Evolutionary conservation across 1,140 invertebrate genomes (phyloP), one percentile per base, ranked within the genome.

Genomic region (Bicyclus anynana): DNA sequence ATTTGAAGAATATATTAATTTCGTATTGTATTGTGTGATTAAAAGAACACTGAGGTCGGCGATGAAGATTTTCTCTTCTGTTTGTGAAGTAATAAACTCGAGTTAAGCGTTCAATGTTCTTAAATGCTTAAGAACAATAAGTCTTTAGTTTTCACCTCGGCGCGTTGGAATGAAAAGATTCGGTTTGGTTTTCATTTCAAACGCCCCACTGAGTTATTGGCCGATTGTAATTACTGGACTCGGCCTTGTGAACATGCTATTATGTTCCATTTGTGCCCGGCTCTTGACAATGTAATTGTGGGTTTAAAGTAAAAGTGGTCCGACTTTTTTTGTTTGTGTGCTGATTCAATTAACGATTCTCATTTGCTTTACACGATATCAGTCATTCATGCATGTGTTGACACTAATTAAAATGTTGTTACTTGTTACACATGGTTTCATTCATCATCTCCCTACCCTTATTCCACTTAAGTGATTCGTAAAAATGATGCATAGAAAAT

Each of bases 221-320:
- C 67, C 67, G 68, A 72, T 72, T 67, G 65, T 81, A 80, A 83
- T 82, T 80, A 73, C 72, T 72, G 62, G 63, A 68, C 67, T 65
- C 55, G 59, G 58, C 66, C 72, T 77, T 72, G 69, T 69, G 70
- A 81, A 69, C 63, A 38, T 62, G 44, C 54, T 57, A 74, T 60
- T 18, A 44, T 62, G 50, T 59, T 58, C 56, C 55, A 56, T 63
- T 70, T 37, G 44, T 21, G 48, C 46, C 47, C 16, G 13, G 47
- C 49, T 38, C 38, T 27, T 35, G 50, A 47, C 49, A 33, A 18
- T 57, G 13, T 16, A 57, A 57, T 57, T 27, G 2, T n/a, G 5
- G 18, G 27, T 58, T 58, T 35, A 9, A 26, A 51, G 26, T 47
- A 33, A 35, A 21, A 51, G 20, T 35, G 14, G 48, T 46, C 35